Conservation (phyloP, 2,888 invertebrate genomes). For the Prosopocoilus inquinatus region DNA sequence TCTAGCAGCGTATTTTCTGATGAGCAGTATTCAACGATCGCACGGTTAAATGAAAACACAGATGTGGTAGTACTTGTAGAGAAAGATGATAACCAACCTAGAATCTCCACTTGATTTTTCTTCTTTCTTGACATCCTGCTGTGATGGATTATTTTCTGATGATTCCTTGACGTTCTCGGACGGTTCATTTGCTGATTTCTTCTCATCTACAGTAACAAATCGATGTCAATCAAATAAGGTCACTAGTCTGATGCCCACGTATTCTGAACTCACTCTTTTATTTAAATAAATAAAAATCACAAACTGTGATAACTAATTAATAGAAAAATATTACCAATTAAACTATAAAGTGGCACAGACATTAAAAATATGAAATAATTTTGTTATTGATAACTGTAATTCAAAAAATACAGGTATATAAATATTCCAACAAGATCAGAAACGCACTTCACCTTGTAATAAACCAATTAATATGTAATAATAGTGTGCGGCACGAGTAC, state of each 20-base stretch:
- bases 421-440: not conserved
- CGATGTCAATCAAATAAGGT: constrained; percentile 31
- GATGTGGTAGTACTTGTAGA: not conserved
- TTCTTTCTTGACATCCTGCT: constrained; percentile 28
- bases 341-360: too few relatives aligned
- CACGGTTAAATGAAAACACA: not conserved
- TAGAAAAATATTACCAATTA: not conserved
- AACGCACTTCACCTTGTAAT: constrained; percentile 13
- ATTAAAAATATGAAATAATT: too few relatives aligned
- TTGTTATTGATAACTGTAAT: too few relatives aligned
- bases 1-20: constrained; percentile 25
- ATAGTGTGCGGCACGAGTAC: constrained; percentile 2
- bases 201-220: constrained; percentile 38
- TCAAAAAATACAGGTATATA: not conserved
- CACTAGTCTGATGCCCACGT: constrained; percentile 28
- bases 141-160: constrained; percentile 16
- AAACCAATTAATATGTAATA: constrained; percentile 9
- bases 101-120: constrained; percentile 23
- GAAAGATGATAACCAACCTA: constrained; percentile 30
- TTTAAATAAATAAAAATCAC: not conserved
- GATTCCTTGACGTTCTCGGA: constrained; percentile 21
- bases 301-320: not conserved
- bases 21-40: constrained; percentile 8
- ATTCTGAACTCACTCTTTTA: constrained; percentile 25
- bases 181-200: constrained; percentile 32